Base-by-base conservation (phyloP, 2,888 invertebrate species). In the Brachynemurus nebulosus region DNA sequence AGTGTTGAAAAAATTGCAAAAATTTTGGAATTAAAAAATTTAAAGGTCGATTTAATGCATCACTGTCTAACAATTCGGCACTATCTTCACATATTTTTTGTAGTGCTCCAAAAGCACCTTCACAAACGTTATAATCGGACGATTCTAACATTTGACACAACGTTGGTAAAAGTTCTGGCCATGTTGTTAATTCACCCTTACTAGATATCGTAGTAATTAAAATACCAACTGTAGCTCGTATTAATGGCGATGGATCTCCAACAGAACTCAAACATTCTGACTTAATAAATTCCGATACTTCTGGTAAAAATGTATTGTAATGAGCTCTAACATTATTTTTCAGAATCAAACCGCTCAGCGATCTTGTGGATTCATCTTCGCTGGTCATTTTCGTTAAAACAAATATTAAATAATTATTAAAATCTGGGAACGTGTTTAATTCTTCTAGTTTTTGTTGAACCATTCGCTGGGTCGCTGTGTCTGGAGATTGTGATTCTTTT, bases 71-170 rank as follows among this genome's bases (percentile, higher is more conserved):
- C 43, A 84, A 68, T 59, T 95, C 92, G 0, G 89, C 81, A 21
- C 91, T 91, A 63, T 98, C 98, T 70, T 98, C 98, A 66, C 97
- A 98, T 43, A 98, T 93, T 66, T 97, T 97, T 65, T 97, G 95
- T 51, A 98, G 64, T 9, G 97, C 95, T 54, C 93, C 93, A 67
- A 98, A 90, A 34, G 97, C 89, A 56, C 96, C 95, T 78, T 97
- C 96, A 63, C 92, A 90, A 55, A 91, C 80, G 71, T 86, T 86
- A 59, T 90, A 89, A 64, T 96, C 89, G 54, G 83, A 82, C 9
- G 90, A 89, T 59, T 95, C 93, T 23, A 98, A 75, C 78, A 91
- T 83, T 57, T 84, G 82, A 61, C 91, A 88, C 33, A 98, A 70
- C 18, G 85, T 80, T 43, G 93, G 93, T 47, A 98, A 69, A 36